A percentile compares a stretch with the other conserved stretches of the same genome.
Evolutionary conservation across 2,113 vertebrate genomes (phyloP).

Genomic region (Epinephelus fuscoguttatus): DNA sequence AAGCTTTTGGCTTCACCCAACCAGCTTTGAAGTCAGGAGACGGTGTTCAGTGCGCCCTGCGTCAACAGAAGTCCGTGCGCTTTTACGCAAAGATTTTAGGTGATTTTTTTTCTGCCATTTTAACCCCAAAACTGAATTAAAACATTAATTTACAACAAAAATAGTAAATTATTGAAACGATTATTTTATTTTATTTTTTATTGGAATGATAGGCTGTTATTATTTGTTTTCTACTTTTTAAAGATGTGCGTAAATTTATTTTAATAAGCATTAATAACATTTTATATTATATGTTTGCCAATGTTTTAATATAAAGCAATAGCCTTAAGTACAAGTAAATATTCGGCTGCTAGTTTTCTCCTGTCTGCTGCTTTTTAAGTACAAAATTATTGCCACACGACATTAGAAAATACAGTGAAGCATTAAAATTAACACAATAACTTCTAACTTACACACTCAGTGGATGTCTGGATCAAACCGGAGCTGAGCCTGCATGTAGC

Average conservation of each 20-base stretch:
- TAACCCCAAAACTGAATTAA: background rate
- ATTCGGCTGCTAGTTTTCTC: background rate
- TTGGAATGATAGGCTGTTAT: background rate
- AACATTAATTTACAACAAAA: background rate
- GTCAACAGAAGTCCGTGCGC: background rate
- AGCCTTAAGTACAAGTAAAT: background rate
- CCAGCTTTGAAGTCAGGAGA: background rate
- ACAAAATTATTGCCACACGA: background rate
- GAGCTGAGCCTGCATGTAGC: background rate
- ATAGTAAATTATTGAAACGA: too few species aligned
- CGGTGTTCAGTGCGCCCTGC: background rate
- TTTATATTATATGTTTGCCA: background rate
- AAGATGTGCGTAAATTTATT: background rate
- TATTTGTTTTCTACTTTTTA: too few species aligned
- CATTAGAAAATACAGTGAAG: background rate
- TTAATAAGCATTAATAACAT: background rate
- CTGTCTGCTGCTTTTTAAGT: background rate
- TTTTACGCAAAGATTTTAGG: background rate
- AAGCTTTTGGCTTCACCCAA: slow-evolving; percentile 5
- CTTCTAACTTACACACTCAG: slow-evolving; percentile 44
- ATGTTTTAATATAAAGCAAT: background rate
- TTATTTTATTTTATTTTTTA: background rate
- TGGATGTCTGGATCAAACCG: slow-evolving; percentile 30
- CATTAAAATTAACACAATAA: slow-evolving; percentile 1
- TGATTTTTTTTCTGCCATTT: background rate